Conservation (phyloP, 2,113 vertebrate genomes). For the Pholis gunnellus region DNA sequence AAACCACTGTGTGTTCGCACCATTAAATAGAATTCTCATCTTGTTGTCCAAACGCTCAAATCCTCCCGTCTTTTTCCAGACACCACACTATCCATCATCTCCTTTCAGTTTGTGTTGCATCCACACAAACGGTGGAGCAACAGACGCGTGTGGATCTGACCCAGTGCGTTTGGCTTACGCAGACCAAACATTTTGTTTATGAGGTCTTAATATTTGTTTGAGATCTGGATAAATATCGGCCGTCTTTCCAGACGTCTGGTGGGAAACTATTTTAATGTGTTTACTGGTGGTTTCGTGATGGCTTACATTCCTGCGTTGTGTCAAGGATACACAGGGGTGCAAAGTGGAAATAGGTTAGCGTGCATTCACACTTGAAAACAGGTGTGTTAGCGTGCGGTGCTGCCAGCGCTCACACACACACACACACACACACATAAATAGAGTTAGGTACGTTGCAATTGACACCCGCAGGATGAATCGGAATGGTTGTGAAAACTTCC, state of each 20-base stretch:
- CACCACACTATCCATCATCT: constrained; percentile 9
- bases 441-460: background rate
- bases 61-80: constrained; percentile 6
- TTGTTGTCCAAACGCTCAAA: constrained; percentile 5
- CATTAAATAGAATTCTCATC: constrained; percentile 14
- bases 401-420: background rate
- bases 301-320: constrained; percentile 51
- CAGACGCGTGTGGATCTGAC: background rate
- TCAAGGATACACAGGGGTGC: constrained; percentile 17
- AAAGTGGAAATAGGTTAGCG: constrained; percentile 18
- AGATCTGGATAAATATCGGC: constrained; percentile 65
- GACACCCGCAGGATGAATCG: background rate
- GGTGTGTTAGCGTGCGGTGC: background rate
- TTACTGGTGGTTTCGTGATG: constrained; percentile 43
- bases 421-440: background rate
- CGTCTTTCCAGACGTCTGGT: constrained; percentile 13
- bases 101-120: constrained; percentile 18
- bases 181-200: constrained; percentile 62
- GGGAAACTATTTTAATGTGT: constrained; percentile 49
- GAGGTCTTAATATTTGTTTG: constrained; percentile 61
- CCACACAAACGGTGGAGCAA: background rate
- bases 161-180: background rate
- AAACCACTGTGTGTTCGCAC: constrained; percentile 21
- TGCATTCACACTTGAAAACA: constrained; percentile 15
- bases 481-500: background rate